Evolutionary conservation across 2,797 vertebrate genomes (phyloP), one percentile per base, ranked within the genome.

Genomic region (Urophycis tenuis): DNA sequence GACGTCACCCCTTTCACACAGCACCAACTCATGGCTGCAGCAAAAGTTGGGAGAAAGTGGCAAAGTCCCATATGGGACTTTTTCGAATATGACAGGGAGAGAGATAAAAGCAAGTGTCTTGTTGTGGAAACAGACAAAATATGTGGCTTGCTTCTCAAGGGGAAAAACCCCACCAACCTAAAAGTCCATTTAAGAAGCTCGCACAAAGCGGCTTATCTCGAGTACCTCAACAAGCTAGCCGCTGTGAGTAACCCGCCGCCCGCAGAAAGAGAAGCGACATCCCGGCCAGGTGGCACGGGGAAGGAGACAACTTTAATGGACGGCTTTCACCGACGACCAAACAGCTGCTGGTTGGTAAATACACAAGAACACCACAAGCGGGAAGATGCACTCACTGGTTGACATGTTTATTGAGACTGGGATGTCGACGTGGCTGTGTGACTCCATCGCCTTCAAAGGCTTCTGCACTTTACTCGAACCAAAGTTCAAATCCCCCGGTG

Each of bases 371-470:
- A 74, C 39, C 19, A 67, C 71, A 74, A 77, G 35, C 49, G 35
- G 15, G 71, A 77, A 35, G 60, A 77, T 8, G 75, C n/a, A n/a
- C n/a, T n/a, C 75, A 25, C 34, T 80, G 53, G 72, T 80, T 5
- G 17, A 80, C 35, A 69, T 77, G 79, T 77, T 80, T 53, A 67
- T 79, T 67, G 74, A 76, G 15, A 79, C 74, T 73, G 71, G 33
- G 30, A 73, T 80, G 71, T 80, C 79, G n/a, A 70, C 33, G 31
- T 2, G 31, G 29, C 75, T 77, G 12, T 74, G 64, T 70, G 71
- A 80, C 3, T 73, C 74, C 1, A 31, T 22, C n/a, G 75, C 75
- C 53, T 80, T 77, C 35, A 70, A 70, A 77, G 41, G 49, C 30
- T 80, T 77, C 36, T 22, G 17, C 70, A 35, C 10, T 60, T 9